These are phyloP conservation scores for Xyrauchen texanus DNA, from an alignment of 2,113 vertebrate genomes.

Conservation along the genomic window DNA sequence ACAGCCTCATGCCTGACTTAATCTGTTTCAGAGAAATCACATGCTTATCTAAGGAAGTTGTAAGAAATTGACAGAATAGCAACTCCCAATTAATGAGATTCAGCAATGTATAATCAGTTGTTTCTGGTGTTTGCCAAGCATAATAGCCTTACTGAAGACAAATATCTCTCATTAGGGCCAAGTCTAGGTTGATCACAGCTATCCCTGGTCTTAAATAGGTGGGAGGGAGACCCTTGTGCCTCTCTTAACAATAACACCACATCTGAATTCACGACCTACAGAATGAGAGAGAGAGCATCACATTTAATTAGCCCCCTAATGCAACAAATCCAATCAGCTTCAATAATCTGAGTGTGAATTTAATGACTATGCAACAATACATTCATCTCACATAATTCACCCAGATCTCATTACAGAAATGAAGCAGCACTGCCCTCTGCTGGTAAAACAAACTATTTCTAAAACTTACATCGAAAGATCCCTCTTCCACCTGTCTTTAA, in stretches of 20 bases:
- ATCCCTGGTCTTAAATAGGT: conserved; percentile 79
- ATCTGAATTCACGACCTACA: conserved; percentile 78
- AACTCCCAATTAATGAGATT: too few relatives aligned
- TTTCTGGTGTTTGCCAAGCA: too few relatives aligned
- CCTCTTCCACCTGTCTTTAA: too few relatives aligned
- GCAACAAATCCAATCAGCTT: not conserved
- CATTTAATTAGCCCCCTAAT: not conserved
- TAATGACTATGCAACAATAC: too few relatives aligned
- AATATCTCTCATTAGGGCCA: conserved; percentile 73
- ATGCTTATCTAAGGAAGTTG: not conserved
- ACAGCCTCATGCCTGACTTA: not conserved
- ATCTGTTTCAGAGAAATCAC: not conserved
- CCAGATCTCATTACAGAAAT: not conserved
- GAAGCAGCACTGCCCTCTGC: conserved; percentile 57
- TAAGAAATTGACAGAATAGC: too few relatives aligned
- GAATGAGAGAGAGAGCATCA: not conserved
- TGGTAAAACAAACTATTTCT: conserved; percentile 38
- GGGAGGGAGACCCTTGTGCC: conserved; percentile 72
- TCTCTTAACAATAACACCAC: conserved; percentile 77
- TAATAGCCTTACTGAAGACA: not conserved
- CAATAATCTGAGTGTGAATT: not conserved
- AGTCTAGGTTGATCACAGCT: conserved; percentile 74
- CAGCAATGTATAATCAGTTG: too few relatives aligned
- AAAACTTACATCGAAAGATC: conserved; percentile 47
- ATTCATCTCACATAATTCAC: not conserved